Evolutionary conservation across 1,140 invertebrate species (phyloP).

Genomic region (Vollenhovia emeryi): DNA sequence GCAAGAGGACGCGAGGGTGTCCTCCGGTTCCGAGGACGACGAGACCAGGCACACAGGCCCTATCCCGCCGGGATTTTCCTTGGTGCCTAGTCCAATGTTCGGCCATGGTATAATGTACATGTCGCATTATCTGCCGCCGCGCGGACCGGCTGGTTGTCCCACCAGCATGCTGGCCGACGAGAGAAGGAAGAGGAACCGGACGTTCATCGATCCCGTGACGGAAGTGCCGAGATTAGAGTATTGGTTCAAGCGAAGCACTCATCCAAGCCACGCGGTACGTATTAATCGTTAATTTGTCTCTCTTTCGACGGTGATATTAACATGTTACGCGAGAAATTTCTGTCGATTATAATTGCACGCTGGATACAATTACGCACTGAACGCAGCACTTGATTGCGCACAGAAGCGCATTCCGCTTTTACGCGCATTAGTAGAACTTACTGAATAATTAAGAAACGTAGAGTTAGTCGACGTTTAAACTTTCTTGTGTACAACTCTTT

Average conservation of each 20-base stretch:
- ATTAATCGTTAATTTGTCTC: conserved; percentile 60
- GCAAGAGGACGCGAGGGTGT: conserved; percentile 83
- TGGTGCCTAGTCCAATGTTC: conserved; percentile 94
- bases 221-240: conserved; percentile 98
- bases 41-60: conserved; percentile 84
- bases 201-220: conserved; percentile 99
- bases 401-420: background rate
- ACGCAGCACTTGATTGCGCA: background rate
- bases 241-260: conserved; percentile 99
- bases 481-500: background rate
- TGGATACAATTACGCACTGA: background rate
- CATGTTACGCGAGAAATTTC: conserved; percentile 8
- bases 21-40: conserved; percentile 84
- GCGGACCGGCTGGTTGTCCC: conserved; percentile 86
- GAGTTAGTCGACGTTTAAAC: background rate
- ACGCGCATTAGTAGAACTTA: background rate
- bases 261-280: conserved; percentile 94
- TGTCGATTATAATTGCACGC: background rate
- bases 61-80: conserved; percentile 88
- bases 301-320: background rate
- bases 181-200: conserved; percentile 96
- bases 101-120: conserved; percentile 95
- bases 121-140: conserved; percentile 90
- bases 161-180: conserved; percentile 91
- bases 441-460: background rate